A percentile compares a stretch with the other conserved stretches of the same genome.
phyloP scores from a whole-genome alignment of 2,797 vertebrate genomes.

The Capromys pilorides region DNA sequence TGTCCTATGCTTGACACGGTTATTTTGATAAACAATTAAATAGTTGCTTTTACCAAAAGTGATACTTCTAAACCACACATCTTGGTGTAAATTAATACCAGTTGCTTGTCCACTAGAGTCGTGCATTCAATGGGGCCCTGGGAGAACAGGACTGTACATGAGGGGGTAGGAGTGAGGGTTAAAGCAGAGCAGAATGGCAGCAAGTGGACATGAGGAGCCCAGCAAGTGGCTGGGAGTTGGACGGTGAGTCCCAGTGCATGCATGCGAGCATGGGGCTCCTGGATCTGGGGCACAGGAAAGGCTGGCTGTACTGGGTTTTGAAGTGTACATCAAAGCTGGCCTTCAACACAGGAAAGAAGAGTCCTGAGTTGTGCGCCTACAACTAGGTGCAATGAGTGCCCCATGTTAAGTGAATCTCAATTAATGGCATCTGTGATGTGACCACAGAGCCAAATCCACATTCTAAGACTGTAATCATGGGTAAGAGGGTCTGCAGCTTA shows the following conservation, averaged over 20 bases:
- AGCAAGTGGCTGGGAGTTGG: neutral
- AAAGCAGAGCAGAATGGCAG: neutral
- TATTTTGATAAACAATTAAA: neutral
- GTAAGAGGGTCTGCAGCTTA: neutral
- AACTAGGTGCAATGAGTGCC: neutral
- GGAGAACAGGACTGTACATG: neutral
- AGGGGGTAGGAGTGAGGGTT: neutral
- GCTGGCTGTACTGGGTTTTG: neutral
- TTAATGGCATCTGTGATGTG: neutral
- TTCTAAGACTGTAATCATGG: neutral
- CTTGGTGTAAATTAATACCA: neutral
- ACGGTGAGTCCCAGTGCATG: neutral
- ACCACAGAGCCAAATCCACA: neutral
- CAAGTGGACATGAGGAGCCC: fast-evolving
- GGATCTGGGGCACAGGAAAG: neutral
- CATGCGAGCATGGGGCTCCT: neutral
- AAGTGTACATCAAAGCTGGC: neutral
- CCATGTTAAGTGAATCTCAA: neutral
- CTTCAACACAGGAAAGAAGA: slow-evolving; percentile 21
- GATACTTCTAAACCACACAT: neutral
- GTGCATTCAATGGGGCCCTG: neutral
- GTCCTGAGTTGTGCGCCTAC: neutral
- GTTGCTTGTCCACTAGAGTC: neutral
- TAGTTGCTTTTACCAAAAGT: neutral
- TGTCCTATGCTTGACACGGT: neutral